Evolutionary conservation across 2,888 invertebrate species (phyloP).

Genomic region (Tribolium freemani): DNA sequence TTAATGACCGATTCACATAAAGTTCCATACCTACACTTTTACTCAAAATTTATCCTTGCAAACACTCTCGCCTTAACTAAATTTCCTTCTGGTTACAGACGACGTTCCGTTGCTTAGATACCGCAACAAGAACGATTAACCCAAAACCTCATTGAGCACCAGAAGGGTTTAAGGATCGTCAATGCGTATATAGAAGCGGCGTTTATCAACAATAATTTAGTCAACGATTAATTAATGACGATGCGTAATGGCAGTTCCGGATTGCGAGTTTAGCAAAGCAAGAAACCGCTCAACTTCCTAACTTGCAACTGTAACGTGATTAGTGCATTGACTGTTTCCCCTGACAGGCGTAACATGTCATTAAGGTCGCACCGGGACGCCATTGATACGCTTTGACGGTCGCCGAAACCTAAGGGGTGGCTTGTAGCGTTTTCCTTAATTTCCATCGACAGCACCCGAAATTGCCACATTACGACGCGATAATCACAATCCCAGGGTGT

Average conservation of each 20-base stretch:
- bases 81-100: not conserved
- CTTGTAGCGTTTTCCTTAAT: conserved; percentile 23
- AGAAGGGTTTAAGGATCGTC: not conserved
- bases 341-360: conserved; percentile 47
- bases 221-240: not conserved
- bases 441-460: conserved; percentile 19
- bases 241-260: not conserved
- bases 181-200: not conserved
- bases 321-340: conserved; percentile 44
- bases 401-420: conserved; percentile 33
- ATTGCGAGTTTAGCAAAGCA: conserved; percentile 4
- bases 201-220: not conserved
- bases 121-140: conserved; percentile 45
- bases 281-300: conserved; percentile 21
- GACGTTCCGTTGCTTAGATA: conserved; percentile 41
- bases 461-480: not conserved
- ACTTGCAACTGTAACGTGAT: conserved; percentile 41
- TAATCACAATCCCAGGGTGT: not conserved
- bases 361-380: conserved; percentile 42
- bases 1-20: too few relatives aligned
- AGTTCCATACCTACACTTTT: too few relatives aligned
- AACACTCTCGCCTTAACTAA: not conserved
- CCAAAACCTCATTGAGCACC: conserved; percentile 5
- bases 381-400: conserved; percentile 42
- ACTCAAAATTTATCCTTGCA: not conserved